Base-by-base conservation (phyloP, 2,797 vertebrate species). In the Xenopus petersii region DNA sequence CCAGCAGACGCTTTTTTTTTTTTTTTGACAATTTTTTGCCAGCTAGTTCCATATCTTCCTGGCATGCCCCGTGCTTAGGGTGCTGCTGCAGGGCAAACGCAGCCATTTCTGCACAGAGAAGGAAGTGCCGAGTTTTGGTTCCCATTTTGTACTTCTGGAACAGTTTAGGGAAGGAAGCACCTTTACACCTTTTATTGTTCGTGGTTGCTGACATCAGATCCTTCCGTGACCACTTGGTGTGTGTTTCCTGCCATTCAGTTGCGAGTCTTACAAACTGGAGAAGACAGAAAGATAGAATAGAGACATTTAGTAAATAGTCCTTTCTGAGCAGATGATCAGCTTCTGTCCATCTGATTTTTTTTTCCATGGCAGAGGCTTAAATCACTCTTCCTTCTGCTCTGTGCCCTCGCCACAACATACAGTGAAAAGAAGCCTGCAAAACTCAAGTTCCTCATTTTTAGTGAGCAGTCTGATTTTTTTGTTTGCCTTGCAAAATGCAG, bases 181-280 rank as follows among this genome's bases (percentile, higher is more conserved):
- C 93, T 95, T 95, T 93, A 92, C 93, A 95, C 93, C 93, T 95
- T 93, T 93, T 91, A 95, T 96, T 96, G 93, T 96, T 93, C 87
- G 84, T 86, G 91, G 87, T 90, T 92, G 87, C 89, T 94, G 92
- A 95, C 93, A 91, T 96, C 93, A 95, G 82, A 89, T 96, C 94
- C 95, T 95, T 94, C 92, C 91, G 86, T 87, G 86, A 85, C 86
- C 84, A 73, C 87, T 91, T 86, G 85, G 85, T 91, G 91, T 89
- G 88, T 91, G 91, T 91, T 96, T 97, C 94, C 95, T 94, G 93
- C 89, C 89, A 92, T 92, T 93, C 91, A 94, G 87, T 94, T 89
- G 88, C 92, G 88, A 89, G 82, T 86, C 85, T 88, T 85, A 83
- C 87, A 82, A 84, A 87, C 62, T 82, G 78, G 81, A 83, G 83